phyloP scores from a whole-genome alignment of 1,140 invertebrate genomes.

The Euschistus heros region DNA sequence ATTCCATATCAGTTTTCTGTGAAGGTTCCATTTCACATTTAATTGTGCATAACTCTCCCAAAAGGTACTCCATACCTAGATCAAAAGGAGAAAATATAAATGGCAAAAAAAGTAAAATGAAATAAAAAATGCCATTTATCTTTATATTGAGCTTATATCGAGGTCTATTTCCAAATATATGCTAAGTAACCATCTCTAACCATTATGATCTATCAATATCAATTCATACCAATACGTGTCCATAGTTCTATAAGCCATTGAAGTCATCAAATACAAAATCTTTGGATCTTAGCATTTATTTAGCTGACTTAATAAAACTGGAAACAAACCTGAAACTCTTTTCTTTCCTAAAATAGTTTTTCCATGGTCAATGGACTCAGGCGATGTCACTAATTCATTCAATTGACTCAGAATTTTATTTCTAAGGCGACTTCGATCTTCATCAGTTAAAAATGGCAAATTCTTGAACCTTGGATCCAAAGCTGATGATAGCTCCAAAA shows the following conservation, averaged over 20 bases:
- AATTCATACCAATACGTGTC: too few relatives aligned
- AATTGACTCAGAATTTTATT: constrained; percentile 39
- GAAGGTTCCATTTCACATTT: constrained; percentile 36
- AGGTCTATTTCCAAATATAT: too few relatives aligned
- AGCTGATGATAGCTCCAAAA: constrained; percentile 42
- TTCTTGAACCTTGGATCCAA: constrained; percentile 45
- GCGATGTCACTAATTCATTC: constrained; percentile 32
- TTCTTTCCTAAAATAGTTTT: neutral
- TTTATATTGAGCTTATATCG: too few relatives aligned
- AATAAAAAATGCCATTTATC: too few relatives aligned
- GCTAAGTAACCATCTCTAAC: too few relatives aligned
- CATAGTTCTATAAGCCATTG: too few relatives aligned
- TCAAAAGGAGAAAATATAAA: too few relatives aligned
- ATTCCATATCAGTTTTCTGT: constrained; percentile 41
- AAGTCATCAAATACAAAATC: too few relatives aligned
- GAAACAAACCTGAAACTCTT: neutral
- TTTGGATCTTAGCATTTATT: too few relatives aligned
- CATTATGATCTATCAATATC: too few relatives aligned
- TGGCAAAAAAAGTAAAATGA: too few relatives aligned
- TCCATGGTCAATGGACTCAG: neutral
- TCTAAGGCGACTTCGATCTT: constrained; percentile 37
- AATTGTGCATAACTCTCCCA: constrained; percentile 35
- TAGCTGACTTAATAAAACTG: too few relatives aligned
- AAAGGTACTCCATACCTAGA: constrained; percentile 39
- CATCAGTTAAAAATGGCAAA: constrained; percentile 39